Percentiles rank a stretch among this genome's conserved stretches.
These are phyloP conservation scores for Athalia rosae DNA, from an alignment of 2,888 invertebrate species.

Conservation along the genomic window DNA sequence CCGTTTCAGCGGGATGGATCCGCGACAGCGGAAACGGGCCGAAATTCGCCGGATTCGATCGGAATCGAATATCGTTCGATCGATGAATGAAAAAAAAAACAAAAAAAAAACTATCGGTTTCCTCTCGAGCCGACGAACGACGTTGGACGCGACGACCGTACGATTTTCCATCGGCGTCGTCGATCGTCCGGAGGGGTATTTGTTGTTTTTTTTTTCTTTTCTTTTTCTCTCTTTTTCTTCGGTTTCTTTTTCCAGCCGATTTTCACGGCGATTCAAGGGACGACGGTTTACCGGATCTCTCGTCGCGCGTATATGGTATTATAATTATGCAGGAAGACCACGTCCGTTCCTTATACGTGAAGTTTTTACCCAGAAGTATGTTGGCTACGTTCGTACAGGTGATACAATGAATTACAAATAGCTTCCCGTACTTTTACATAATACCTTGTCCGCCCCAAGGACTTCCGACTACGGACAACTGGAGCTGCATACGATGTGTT, in stretches of 20 bases:
- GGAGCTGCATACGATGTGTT: conserved; percentile 38
- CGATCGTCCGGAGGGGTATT: neutral
- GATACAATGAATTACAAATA: conserved; percentile 48
- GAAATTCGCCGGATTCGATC: conserved; percentile 52
- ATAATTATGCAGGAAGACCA: neutral
- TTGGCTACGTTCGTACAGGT: conserved; percentile 5
- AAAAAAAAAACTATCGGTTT: no score
- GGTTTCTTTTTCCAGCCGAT: neutral
- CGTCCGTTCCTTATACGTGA: conserved; percentile 34
- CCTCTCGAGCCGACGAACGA: no score
- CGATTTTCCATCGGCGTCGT: no score
- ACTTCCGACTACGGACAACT: conserved; percentile 52
- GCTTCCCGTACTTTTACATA: conserved; percentile 59
- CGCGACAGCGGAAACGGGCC: conserved; percentile 56
- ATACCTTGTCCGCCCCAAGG: conserved; percentile 54
- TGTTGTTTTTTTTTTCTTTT: no score
- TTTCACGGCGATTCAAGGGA: neutral
- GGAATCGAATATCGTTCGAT: conserved; percentile 3
- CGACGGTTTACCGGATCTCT: neutral
- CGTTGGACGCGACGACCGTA: no score
- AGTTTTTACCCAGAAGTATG: conserved; percentile 19
- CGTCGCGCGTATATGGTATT: neutral
- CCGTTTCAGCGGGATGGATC: conserved; percentile 43
- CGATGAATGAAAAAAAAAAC: no score
- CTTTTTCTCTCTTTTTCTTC: neutral